These are phyloP conservation scores for Takifugu flavidus DNA, from an alignment of 2,113 vertebrate genomes.

Conservation along the genomic window DNA sequence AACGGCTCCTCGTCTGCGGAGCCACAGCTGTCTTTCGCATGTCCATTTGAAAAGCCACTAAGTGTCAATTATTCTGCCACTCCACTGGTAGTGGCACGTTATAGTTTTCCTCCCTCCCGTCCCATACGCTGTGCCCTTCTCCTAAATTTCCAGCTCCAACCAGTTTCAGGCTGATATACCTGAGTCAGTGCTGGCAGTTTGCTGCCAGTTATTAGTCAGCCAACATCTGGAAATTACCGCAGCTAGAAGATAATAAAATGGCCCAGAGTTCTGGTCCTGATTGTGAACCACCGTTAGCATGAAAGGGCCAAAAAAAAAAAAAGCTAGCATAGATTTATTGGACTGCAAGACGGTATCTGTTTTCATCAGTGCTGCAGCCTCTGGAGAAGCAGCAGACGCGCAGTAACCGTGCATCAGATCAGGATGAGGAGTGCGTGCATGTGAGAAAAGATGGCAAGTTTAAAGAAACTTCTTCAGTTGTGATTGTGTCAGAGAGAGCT, in stretches of 20 bases:
- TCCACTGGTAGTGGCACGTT: no score
- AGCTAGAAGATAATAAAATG: constrained; percentile 57
- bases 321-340: constrained; percentile 57
- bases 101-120: no score
- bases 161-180: constrained; percentile 21
- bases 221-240: constrained; percentile 60
- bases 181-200: constrained; percentile 36
- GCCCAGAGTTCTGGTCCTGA: constrained; percentile 43
- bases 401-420: constrained; percentile 45
- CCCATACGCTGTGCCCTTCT: no score
- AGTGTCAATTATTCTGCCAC: no score
- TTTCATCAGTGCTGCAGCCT: constrained; percentile 53
- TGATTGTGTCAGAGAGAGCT: constrained; percentile 40
- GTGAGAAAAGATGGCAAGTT: constrained; percentile 49
- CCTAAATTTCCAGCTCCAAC: no score
- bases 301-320: constrained; percentile 53
- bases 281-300: constrained; percentile 50
- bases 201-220: constrained; percentile 43
- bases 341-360: constrained; percentile 51
- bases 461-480: constrained; percentile 34
- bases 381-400: constrained; percentile 19
- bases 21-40: not conserved
- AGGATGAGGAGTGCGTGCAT: constrained; percentile 38
- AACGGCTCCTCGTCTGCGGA: not conserved
- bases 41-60: constrained; percentile 1